Evolutionary conservation across 2,888 invertebrate species (phyloP), one percentile per base, ranked within the genome.

Genomic region (Proisotoma minuta): DNA sequence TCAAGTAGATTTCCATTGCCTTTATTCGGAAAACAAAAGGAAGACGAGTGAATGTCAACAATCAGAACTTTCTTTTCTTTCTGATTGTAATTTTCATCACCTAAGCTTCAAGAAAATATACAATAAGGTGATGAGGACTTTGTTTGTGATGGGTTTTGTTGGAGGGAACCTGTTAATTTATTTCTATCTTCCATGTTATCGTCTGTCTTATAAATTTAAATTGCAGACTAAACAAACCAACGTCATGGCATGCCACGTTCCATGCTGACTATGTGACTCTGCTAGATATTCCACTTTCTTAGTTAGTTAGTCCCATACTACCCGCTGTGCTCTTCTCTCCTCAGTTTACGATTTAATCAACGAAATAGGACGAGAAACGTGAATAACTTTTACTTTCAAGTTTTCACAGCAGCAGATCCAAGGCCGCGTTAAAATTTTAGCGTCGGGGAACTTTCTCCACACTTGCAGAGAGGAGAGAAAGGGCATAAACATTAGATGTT

Each of bases 1-100:
- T n/a, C n/a, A n/a, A n/a, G n/a, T n/a, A n/a, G n/a, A n/a, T n/a
- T n/a, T n/a, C n/a, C n/a, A n/a, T n/a, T n/a, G n/a, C n/a, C n/a
- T n/a, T n/a, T n/a, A n/a, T n/a, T n/a, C n/a, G n/a, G n/a, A n/a
- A n/a, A n/a, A n/a, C n/a, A 20, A 4, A 5, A 24, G 49, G 3
- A 5, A 23, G 49, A 49, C 49, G 49, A 49, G 49, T 23, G 24
- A 49, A 49, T 49, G 23, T 49, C 24, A 49, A 49, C 49, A 49
- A 49, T 23, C 24, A 23, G 49, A 15, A 15, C 24, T 15, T 24
- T 22, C 24, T 20, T 23, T 49, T 23, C 47, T 49, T 20, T 23
- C 20, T 20, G 5, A 18, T 18, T 43, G 20, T 43, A 15, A 5
- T 18, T 43, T 43, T 43, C 34, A 34, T 34, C 12, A 12, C 12